Evolutionary conservation across 2,113 vertebrate genomes (phyloP).

Genomic region (Mobula birostris): DNA sequence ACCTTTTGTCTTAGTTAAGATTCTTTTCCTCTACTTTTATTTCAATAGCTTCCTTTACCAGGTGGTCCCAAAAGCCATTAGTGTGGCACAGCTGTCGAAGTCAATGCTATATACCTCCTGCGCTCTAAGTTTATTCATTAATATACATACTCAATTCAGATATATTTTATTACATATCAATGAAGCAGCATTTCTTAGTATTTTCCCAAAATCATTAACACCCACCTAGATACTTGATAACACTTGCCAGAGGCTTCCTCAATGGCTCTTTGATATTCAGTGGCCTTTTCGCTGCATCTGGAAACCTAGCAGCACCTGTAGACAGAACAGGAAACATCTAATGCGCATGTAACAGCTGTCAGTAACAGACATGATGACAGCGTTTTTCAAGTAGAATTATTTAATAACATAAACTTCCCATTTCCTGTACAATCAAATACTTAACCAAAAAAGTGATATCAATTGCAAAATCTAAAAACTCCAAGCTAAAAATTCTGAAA

Average conservation of each 20-base stretch:
- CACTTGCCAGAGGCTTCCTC: conserved; percentile 83
- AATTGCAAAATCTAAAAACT: not conserved
- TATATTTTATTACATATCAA: not conserved
- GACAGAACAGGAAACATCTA: conserved; percentile 48
- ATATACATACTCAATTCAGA: not conserved
- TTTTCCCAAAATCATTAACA: conserved; percentile 41
- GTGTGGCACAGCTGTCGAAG: too few species aligned
- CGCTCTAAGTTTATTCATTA: too few species aligned
- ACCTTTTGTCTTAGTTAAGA: too few species aligned
- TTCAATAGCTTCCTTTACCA: too few species aligned
- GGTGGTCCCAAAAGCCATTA: too few species aligned
- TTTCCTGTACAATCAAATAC: not conserved
- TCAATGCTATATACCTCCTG: too few species aligned
- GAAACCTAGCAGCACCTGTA: conserved; percentile 85
- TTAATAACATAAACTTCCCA: not conserved
- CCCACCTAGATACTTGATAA: conserved; percentile 90
- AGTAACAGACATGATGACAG: not conserved
- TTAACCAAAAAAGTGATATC: not conserved
- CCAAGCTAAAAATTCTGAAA: not conserved
- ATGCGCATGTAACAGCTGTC: not conserved
- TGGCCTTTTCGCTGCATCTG: conserved; percentile 75
- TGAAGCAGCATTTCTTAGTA: not conserved
- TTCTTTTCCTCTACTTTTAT: too few species aligned
- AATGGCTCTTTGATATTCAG: conserved; percentile 75
- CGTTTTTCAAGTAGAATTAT: not conserved